phyloP scores from a whole-genome alignment of 2,797 vertebrate genomes.

The Labroides dimidiatus region DNA sequence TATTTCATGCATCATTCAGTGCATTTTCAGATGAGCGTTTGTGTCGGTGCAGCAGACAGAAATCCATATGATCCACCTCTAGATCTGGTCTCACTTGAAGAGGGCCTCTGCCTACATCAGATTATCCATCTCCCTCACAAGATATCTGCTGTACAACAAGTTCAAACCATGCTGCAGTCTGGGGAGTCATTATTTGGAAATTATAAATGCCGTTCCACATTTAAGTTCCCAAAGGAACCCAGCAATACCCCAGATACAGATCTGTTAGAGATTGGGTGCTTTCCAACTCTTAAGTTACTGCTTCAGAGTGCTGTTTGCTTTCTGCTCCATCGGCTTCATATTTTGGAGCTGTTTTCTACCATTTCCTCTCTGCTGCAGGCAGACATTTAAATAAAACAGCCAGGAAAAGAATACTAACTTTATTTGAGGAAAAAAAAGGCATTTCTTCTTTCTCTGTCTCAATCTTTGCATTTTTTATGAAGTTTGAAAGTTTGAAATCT shows the following conservation, averaged over 20 bases:
- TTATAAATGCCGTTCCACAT: conserved; percentile 42
- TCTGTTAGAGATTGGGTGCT: conserved; percentile 39
- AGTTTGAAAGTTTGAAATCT: conserved; percentile 17
- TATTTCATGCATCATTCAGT: conserved; percentile 25
- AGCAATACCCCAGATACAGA: conserved; percentile 46
- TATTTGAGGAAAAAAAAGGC: not conserved
- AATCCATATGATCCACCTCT: conserved; percentile 8
- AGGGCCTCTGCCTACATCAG: conserved; percentile 8
- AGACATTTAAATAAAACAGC: conserved; percentile 9
- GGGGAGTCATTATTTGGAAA: conserved; percentile 56
- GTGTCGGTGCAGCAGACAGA: conserved; percentile 9
- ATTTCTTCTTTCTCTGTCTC: not conserved
- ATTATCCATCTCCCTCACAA: conserved; percentile 30
- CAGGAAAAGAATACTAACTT: not conserved
- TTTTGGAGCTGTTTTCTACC: conserved; percentile 34
- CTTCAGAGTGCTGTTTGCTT: conserved; percentile 29
- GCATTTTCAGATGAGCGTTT: not conserved
- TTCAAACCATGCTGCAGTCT: conserved; percentile 26
- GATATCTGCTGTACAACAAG: conserved; percentile 25
- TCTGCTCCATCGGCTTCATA: conserved; percentile 26
- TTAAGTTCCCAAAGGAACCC: conserved; percentile 37
- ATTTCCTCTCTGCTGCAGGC: conserved; percentile 16
- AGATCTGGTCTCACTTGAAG: conserved; percentile 4
- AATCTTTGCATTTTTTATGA: not conserved
- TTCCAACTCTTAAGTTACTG: conserved; percentile 41